Percentiles rank a stretch among this genome's conserved stretches.
phyloP scores from a whole-genome alignment of 2,113 vertebrate species.

The Dicerorhinus sumatrensis region DNA sequence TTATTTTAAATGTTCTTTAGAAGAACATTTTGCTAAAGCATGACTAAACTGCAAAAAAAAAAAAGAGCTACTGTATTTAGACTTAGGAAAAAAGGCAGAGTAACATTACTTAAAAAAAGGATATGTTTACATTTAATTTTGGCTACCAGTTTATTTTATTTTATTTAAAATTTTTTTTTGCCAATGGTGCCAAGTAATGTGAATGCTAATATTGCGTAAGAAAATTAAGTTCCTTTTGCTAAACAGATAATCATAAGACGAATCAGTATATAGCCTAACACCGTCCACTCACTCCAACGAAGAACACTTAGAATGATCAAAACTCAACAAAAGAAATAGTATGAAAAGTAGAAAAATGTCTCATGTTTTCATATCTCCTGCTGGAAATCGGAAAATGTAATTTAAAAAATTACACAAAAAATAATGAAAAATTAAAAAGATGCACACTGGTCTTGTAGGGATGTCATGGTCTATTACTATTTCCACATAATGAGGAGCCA shows the following conservation, averaged over 20 bases:
- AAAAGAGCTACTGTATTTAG: constrained; percentile 98
- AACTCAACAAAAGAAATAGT: constrained; percentile 87
- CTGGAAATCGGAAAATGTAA: constrained; percentile 89
- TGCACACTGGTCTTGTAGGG: constrained; percentile 88
- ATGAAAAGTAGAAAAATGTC: constrained; percentile 85
- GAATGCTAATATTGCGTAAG: constrained; percentile 97
- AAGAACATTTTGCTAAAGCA: constrained; percentile 99
- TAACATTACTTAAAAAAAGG: constrained; percentile 94
- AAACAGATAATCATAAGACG: constrained; percentile 97
- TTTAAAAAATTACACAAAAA: constrained; percentile 86
- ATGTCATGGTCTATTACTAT: constrained; percentile 89
- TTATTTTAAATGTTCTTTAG: constrained; percentile 99
- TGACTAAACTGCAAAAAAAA: constrained; percentile 98
- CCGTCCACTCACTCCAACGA: constrained; percentile 93
- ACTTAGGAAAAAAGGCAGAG: constrained; percentile 98
- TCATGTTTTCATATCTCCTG: constrained; percentile 90
- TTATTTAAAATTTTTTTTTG: constrained; percentile 90
- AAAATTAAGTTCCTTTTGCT: constrained; percentile 96
- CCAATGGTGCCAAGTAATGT: constrained; percentile 99
- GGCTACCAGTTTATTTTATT: constrained; percentile 94
- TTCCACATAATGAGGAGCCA: constrained; percentile 91
- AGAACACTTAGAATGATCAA: constrained; percentile 89
- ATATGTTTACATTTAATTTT: constrained; percentile 97
- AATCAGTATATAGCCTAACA: constrained; percentile 91
- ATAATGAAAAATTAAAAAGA: constrained; percentile 81